Conservation (phyloP, 2,888 invertebrate genomes). For the Ptychoptera albimana region DNA sequence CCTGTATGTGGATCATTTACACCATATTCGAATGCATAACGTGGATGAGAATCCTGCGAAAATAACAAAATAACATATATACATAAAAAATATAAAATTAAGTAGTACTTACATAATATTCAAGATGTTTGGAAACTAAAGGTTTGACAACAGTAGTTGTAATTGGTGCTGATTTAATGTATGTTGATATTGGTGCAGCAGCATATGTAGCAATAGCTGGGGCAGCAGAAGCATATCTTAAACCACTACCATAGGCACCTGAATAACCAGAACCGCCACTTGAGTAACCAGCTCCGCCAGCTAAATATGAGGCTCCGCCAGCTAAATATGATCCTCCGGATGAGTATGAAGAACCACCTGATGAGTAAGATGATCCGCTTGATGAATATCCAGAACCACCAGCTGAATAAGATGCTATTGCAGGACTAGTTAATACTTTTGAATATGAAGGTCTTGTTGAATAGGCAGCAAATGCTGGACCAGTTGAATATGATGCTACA, state of each 20-base stretch:
- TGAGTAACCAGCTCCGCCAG: neutral
- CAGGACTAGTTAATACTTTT: neutral
- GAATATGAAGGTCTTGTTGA: constrained; percentile 5
- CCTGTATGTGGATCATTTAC: constrained; percentile 61
- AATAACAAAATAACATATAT: neutral
- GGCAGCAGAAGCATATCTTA: constrained; percentile 26
- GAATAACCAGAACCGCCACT: constrained; percentile 13
- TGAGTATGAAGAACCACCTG: neutral
- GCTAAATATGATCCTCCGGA: neutral
- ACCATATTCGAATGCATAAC: constrained; percentile 56
- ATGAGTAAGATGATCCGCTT: neutral
- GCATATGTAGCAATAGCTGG: constrained; percentile 24
- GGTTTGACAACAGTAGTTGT: constrained; percentile 32
- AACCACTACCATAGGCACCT: constrained; percentile 19
- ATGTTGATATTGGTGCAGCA: constrained; percentile 24
- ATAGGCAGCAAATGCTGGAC: constrained; percentile 11
- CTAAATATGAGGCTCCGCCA: neutral
- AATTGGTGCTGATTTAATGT: constrained; percentile 24
- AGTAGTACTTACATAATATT: constrained; percentile 41
- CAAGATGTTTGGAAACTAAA: constrained; percentile 41
- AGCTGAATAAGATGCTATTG: constrained; percentile 4
- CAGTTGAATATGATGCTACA: constrained; percentile 8
- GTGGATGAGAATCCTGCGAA: constrained; percentile 44
- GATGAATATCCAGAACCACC: constrained; percentile 1
- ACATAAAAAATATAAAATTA: constrained; percentile 4